Base-by-base conservation (phyloP, 1,140 invertebrate genomes). In the Acarapis woodi region DNA sequence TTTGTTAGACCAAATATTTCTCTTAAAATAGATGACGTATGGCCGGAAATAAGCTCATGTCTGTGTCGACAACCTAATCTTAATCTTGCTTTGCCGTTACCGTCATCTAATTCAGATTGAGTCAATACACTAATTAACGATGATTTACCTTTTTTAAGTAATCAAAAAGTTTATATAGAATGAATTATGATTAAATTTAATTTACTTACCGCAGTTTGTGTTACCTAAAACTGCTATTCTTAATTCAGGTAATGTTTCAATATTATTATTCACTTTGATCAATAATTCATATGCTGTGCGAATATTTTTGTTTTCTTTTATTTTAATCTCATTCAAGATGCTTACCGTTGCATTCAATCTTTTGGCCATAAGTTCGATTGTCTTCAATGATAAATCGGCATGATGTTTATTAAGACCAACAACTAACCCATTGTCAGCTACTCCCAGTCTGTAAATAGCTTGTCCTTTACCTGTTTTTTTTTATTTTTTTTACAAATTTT, bases 1-100 rank as follows among this genome's bases (percentile, higher is more conserved):
- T 49, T 47, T 57, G 83, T 75, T 53, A 96, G 96, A 4, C 87
- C 88, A 14, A 97, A 65, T 42, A 93, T 82, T 59, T 96, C 87
- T 52, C 90, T 78, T 42, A 78, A 85, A 33, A 96, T 85, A 10
- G 82, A 88, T 2, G 80, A 88, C 0, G 90, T 97, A 42, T 83
- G 64, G 8, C 90, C 90, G 24, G 78, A 76, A 54, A 80, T 77
- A 45, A 96, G 79, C 57, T 97, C 90, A 57, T 97, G 90, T 42
- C 87, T 60, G 54, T 96, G 87, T 9, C 87, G 59, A 52, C 96
- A 83, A n/a, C n/a, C n/a, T 64, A 94, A 74, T 57, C 94, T 96
- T 0, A 96, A 57, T 25, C 90, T 64, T 0, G 88, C 82, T 48
- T 75, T 68, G 12, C 90, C 90, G 22, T 30, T 57, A 0, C 90